Evolutionary conservation across 2,113 vertebrate genomes (phyloP), one percentile per base, ranked within the genome.

Genomic region (Carassius gibelio): DNA sequence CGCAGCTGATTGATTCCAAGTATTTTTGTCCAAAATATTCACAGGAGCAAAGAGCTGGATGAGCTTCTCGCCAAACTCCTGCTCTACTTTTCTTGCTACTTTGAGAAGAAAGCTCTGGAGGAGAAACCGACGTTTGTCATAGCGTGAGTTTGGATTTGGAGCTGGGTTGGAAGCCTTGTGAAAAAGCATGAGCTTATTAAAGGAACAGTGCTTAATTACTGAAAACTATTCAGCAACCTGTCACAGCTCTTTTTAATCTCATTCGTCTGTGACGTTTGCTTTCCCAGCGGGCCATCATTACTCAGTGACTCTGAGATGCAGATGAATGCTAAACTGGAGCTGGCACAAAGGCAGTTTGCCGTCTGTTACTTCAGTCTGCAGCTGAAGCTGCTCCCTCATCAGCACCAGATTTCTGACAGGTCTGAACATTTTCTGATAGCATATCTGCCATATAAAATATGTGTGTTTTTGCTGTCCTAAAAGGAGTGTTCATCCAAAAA

Each of bases 61-160:
- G 90, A 91, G 10, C 94, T 97, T 89, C 93, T 97, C 62, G 90
- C 89, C 88, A 90, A 90, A 3, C 89, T 97, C 21, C 87, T 98
- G 34, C 92, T 95, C 80, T 96, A 96, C 87, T 83, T 96, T 3
- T 93, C 89, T 75, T 93, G 92, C 83, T 95, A 91, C 85, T 92
- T 96, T 90, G 91, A 95, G 87, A 95, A 92, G 89, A 86, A 48
- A 62, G 86, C 87, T 11, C 80, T 95, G 82, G 91, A 94, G 87
- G 93, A 91, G 77, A 92, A 94, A 52, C 83, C 85, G 21, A 90
- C 90, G 69, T 38, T 91, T 11, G 90, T 92, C 15, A 91, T 92
- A 91, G 84, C 48, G 93, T 97, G 91, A 96, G 95, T 92, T 26
- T 75, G 36, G 13, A 68, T 30, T 34, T 36, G 21, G 5, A 69